Evolutionary conservation across 2,113 vertebrate genomes (phyloP), one percentile per base, ranked within the genome.

Genomic region (Galbula dea): DNA sequence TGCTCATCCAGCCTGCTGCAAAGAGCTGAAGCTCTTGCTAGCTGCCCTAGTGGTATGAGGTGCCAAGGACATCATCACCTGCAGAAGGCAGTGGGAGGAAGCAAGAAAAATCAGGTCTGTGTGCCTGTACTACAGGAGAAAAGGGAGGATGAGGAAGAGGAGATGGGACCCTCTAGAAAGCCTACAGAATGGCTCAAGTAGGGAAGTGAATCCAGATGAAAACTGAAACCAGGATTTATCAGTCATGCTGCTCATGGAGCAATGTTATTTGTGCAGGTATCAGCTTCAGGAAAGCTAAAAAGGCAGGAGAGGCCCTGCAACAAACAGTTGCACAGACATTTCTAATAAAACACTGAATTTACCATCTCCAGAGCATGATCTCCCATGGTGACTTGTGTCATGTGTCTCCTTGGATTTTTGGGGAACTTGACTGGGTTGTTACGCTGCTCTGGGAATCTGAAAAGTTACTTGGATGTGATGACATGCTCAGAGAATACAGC

Each of bases 81-180:
- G 48, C 77, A 89, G 61, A 19, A 34, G 58, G 63, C 59, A 29
- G 14, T 1, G 2, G 6, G 15, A n/a, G 29, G 45, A 43, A 81
- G 20, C 16, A 9, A 15, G 18, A 30, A 22, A 65, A 45, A 46
- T 39, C 34, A 43, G 76, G 39, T 39, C 29, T 61, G 57, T 2
- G 3, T 1, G 1, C 18, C 52, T 84, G 59, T 15, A 6, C 39
- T 8, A 3, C 0, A 3, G 29, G 24, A 63, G 29, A 63, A 54
- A 36, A 68, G n/a, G 15, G 9, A 74, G 75, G 11, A 80, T 32
- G 30, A 90, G 17, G 11, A 79, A 75, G 10, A 71, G 32, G 21
- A 90, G 55, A 45, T 30, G 26, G 20, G 7, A 12, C 7, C 29
- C 13, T 67, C n/a, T 46, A 43, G 37, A 19, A 72, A 55, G 48